Base-by-base conservation (phyloP, 2,113 vertebrate genomes). In the Myanophis thanlyinensis region DNA sequence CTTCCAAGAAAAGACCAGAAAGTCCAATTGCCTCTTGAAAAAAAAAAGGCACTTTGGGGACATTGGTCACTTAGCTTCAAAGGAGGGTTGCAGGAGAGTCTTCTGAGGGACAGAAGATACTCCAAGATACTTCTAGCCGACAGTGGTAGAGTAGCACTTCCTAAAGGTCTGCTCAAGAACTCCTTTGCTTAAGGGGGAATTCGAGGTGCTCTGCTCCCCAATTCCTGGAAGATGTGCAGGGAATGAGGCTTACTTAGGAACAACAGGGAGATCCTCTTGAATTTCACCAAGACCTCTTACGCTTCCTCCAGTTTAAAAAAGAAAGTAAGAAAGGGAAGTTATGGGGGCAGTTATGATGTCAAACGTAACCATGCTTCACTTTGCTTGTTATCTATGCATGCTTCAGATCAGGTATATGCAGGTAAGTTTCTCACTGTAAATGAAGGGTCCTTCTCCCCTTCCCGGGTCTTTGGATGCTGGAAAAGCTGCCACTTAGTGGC, bases 401-500 rank as follows among this genome's bases (percentile, higher is more conserved):
- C 99, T 98, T 97, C 99, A 99, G 99, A 99, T 99, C 94, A 98
- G 98, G 97, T 99, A 99, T 91, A 98, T 99, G 99, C 99, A 99
- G 99, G 99, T 99, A 97, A 98, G 98, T 97, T 96, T 93, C 91
- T 88, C 0, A 15, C 73, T 12, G 22, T 2, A 11, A 30, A 92
- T 2, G 93, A 91, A 13, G 0, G 87, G 91, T 25, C 23, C 1
- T 5, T 20, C 15, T 47, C 48, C n/a, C 35, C 15, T 44, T 80
- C 35, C 73, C 3, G 48, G 48, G 27, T 51, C 86, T 87, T 87
- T 35, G 86, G 86, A 22, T 80, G 18, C 73, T 80, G 44, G 35
- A 44, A 44, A 23, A 22, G 22, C 5, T 7, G 7, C 18, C 35
- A 22, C 35, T 80, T 80, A 22, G 18, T 22, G 18, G 35, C 35